These are phyloP conservation scores for Hippopotamus amphibius DNA, from an alignment of 2,113 vertebrate genomes.

Conservation along the genomic window DNA sequence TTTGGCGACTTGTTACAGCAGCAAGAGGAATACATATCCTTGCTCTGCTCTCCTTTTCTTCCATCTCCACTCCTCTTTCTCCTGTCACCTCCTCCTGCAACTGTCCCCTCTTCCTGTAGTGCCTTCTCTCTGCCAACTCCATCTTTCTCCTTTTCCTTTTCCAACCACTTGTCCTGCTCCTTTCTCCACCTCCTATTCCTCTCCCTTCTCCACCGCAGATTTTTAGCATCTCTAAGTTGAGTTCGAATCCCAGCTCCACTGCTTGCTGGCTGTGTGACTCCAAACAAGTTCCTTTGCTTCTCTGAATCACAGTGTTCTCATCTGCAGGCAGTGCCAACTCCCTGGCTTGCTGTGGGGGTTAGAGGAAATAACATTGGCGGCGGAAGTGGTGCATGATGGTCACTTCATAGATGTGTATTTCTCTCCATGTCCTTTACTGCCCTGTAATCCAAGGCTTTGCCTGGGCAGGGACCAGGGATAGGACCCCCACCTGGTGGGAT, in stretches of 20 bases:
- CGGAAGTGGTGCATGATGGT: neutral
- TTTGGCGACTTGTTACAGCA: neutral
- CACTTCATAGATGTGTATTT: neutral
- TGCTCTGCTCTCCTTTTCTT: neutral
- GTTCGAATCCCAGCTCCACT: neutral
- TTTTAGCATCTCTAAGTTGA: neutral
- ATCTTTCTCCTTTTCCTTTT: neutral
- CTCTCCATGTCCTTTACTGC: neutral
- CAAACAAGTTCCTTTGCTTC: neutral
- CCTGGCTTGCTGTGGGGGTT: no score
- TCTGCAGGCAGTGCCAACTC: neutral
- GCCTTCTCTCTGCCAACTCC: neutral
- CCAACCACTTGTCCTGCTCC: neutral
- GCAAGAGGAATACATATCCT: neutral
- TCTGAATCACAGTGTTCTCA: neutral
- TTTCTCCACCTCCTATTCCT: neutral
- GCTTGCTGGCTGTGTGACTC: neutral
- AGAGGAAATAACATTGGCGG: neutral
- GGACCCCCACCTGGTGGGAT: neutral
- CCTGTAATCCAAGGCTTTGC: neutral
- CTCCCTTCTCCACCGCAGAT: neutral
- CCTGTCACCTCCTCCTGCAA: neutral
- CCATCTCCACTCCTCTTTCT: fast-evolving
- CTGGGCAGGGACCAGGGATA: neutral
- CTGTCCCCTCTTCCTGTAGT: neutral